Evolutionary conservation across 2,888 invertebrate species (phyloP).

Genomic region (Fragum whitleyi): DNA sequence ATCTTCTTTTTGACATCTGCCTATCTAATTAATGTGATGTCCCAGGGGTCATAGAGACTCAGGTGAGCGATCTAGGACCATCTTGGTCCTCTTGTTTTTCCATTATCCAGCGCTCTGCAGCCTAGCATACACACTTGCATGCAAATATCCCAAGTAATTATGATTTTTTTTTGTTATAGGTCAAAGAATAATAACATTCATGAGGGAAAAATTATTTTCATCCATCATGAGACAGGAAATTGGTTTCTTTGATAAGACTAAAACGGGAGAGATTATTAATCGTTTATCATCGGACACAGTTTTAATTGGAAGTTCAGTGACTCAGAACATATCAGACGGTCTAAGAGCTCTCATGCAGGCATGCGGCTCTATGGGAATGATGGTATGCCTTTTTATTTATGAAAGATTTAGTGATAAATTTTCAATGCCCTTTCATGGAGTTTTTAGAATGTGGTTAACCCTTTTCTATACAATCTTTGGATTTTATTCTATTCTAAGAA

Average conservation of each 20-base stretch:
- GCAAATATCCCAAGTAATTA: too few relatives aligned
- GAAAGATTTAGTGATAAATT: conserved; percentile 25
- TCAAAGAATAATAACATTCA: conserved; percentile 92
- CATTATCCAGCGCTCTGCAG: too few relatives aligned
- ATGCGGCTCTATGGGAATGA: conserved; percentile 95
- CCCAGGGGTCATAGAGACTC: too few relatives aligned
- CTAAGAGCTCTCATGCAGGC: conserved; percentile 94
- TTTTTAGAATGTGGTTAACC: too few relatives aligned
- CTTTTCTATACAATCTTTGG: too few relatives aligned
- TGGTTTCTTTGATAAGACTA: conserved; percentile 95
- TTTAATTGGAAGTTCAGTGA: conserved; percentile 95
- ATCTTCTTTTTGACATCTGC: too few relatives aligned
- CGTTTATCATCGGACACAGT: conserved; percentile 95
- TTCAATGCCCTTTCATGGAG: neutral
- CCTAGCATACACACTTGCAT: too few relatives aligned
- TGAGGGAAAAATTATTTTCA: conserved; percentile 92
- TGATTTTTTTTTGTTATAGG: neutral
- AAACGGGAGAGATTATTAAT: conserved; percentile 96
- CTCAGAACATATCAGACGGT: conserved; percentile 97
- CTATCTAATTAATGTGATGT: too few relatives aligned
- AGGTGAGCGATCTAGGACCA: too few relatives aligned
- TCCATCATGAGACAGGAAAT: conserved; percentile 94
- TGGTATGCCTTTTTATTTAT: too few relatives aligned
- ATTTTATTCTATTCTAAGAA: too few relatives aligned
- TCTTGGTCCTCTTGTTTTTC: too few relatives aligned